A percentile compares a stretch with the other conserved stretches of the same genome.
phyloP scores from a whole-genome alignment of 2,797 vertebrate species.

The Acanthiza pusilla region DNA sequence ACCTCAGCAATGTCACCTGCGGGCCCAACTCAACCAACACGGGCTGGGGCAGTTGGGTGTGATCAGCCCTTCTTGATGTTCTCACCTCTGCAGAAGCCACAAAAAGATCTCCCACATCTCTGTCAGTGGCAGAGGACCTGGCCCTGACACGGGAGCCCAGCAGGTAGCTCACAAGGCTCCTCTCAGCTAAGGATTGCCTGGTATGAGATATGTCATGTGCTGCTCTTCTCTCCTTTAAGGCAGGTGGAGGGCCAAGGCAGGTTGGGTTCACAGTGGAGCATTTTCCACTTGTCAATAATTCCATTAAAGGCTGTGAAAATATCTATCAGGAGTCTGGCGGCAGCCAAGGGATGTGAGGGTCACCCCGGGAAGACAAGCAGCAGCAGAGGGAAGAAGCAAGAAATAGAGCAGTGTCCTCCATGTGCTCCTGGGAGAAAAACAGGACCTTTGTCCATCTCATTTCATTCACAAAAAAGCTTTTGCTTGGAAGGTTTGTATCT shows the following conservation, averaged over 20 bases:
- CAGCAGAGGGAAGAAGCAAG: neutral
- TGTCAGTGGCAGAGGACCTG: neutral
- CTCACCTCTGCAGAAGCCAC: neutral
- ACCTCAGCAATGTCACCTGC: neutral
- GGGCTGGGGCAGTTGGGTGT: neutral
- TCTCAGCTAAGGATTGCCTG: neutral
- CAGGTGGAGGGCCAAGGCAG: neutral
- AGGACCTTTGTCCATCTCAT: neutral
- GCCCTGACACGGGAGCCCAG: neutral
- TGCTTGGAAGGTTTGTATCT: neutral
- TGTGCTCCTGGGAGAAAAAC: neutral
- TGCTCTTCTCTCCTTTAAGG: neutral
- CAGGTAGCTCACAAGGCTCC: neutral
- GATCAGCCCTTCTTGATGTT: neutral
- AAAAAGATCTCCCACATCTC: neutral
- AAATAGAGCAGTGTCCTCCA: neutral
- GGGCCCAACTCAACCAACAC: rapidly evolving
- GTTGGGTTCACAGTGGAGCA: neutral
- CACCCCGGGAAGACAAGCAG: neutral
- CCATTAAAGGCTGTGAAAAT: neutral
- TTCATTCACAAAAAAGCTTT: neutral
- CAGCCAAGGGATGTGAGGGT: neutral
- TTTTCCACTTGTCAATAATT: neutral
- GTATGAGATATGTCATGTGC: neutral
- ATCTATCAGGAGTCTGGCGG: neutral